Evolutionary conservation across 2,797 vertebrate genomes (phyloP).

Genomic region (Pangasius larnaudii): DNA sequence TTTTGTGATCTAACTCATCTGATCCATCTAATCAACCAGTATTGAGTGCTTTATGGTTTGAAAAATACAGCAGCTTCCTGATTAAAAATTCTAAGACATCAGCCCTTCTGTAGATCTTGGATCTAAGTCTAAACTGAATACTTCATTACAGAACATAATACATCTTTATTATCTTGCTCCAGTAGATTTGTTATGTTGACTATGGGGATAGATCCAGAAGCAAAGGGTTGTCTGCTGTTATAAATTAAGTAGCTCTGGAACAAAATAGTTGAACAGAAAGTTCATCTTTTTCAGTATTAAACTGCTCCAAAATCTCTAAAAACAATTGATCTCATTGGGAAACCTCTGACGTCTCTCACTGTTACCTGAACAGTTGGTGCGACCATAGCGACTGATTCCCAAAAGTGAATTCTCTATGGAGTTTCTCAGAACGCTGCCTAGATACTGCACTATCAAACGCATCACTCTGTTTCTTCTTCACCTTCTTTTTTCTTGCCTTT

Average conservation of each 20-base stretch:
- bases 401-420: constrained; percentile 21
- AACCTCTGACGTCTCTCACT: neutral
- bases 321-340: constrained; percentile 6
- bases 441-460: constrained; percentile 46
- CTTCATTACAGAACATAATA: neutral
- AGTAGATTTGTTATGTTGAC: neutral
- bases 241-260: neutral
- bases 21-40: neutral
- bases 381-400: constrained; percentile 30
- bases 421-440: constrained; percentile 1
- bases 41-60: neutral
- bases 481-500: neutral
- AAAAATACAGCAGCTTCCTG: neutral
- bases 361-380: constrained; percentile 8
- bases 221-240: neutral
- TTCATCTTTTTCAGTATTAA: neutral
- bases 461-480: constrained; percentile 32
- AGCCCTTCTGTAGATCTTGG: neutral
- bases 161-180: neutral
- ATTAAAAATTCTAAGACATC: neutral
- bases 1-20: neutral
- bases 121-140: neutral
- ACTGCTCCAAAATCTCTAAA: neutral
- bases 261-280: neutral
- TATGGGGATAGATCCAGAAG: neutral